Evolutionary conservation across 2,113 vertebrate genomes (phyloP), one percentile per base, ranked within the genome.

Genomic region (Nibea coibor): DNA sequence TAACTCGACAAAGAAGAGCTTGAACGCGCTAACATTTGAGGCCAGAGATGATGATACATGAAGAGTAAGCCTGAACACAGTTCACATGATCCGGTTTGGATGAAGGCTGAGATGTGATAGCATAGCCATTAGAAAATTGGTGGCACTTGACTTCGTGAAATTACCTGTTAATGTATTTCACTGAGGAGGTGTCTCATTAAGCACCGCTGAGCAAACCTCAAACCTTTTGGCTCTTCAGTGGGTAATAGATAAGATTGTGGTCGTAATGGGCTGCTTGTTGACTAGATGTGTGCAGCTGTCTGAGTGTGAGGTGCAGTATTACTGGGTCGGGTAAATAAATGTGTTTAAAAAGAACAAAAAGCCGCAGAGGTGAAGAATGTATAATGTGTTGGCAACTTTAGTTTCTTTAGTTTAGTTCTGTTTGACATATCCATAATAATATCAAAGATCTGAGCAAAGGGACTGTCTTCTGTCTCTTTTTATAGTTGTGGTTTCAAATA

Each of bases 1-100:
- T 63, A 63, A 69, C 11, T 35, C 42, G 57, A 67, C 26, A 42
- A 3, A 80, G 43, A 4, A 80, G 43, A 63, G 17, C 24, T 22
- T 59, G 3, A 43, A 42, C 43, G 14, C 12, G 12, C 43, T 45
- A 45, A 45, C 2, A 10, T 22, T 47, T 67, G 22, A 45, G 31
- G 3, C 14, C 24, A 31, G 31, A 12, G n/a, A 61, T 58, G 62
- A 42, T 42, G 62, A 61, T 24, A 51, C 24, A 66, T 3, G 1
- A 66, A 75, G 11, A 66, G 19, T 22, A 20, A 75, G 17, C 20
- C 22, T 24, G 15, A 48, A 20, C 43, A 24, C 17, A 56, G 15
- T 2, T 39, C 1, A 12, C 43, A 0, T 45, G 3, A 45, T 14
- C 35, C 35, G 8, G 8, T 39, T 39, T 45, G 43, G 43, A 14